Conservation (phyloP, 2,797 vertebrate species). For the Pyrocephalus nanus region DNA sequence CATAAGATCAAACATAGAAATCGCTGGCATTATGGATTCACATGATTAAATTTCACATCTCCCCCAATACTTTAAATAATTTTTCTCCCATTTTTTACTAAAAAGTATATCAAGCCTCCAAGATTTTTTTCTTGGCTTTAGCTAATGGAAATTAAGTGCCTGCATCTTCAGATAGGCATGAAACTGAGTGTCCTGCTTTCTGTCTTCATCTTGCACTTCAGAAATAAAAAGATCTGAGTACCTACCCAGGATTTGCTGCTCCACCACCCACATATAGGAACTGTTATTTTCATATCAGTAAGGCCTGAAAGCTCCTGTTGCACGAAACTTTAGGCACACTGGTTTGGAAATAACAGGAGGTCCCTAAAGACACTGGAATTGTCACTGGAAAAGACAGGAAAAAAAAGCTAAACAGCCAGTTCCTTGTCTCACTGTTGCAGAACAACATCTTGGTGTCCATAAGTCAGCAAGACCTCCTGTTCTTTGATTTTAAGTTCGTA, state of each 20-base stretch:
- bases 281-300: not conserved
- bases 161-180: not conserved
- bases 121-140: not conserved
- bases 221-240: not conserved
- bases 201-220: not conserved
- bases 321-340: not conserved
- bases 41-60: not conserved
- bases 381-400: not conserved
- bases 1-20: not conserved
- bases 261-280: not conserved
- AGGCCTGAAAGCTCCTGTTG: not conserved
- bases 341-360: not conserved
- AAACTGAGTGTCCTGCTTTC: not conserved
- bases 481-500: not conserved
- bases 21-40: not conserved
- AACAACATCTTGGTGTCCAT: not conserved
- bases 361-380: not conserved
- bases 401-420: not conserved
- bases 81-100: not conserved
- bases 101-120: not conserved
- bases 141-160: not conserved
- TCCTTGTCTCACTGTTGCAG: accelerated
- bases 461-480: not conserved
- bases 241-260: not conserved
- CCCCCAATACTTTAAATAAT: not conserved